Evolutionary conservation across 2,113 vertebrate genomes (phyloP), one percentile per base, ranked within the genome.

Genomic region (Clarias batrachus): DNA sequence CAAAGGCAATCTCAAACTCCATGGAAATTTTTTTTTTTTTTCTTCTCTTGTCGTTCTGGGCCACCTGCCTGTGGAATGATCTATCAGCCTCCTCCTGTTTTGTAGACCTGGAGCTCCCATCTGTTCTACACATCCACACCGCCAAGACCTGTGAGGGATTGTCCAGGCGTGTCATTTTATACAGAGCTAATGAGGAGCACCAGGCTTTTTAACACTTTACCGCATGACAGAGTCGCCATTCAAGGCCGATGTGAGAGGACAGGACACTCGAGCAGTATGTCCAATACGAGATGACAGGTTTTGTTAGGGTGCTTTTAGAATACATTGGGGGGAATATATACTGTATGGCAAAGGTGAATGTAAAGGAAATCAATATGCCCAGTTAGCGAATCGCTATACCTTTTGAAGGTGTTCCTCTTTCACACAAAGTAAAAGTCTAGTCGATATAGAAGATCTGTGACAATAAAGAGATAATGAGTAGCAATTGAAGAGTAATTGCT

Each of bases 81-180:
- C 85, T 88, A 92, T 94, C 92, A 93, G 88, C 85, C 85, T 81
- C 56, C 66, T 91, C 85, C 91, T 87, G 92, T 93, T 93, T 92
- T 57, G 0, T 23, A 86, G 88, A 89, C 92, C 92, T 73, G 90
- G 86, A 89, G 91, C 89, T 92, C 83, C 90, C 91, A 92, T 92
- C 92, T 93, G 92, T 87, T 57, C 13, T 81, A 74, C 30, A 77
- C 19, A 86, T 87, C 59, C 68, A 90, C 82, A 82, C 74, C 84
- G 81, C 37, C 77, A 79, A 84, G 65, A 71, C 83, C 81, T 62
- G n/a, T 25, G 23, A 27, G 57, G 30, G 88, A 25, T 23, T 62
- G 27, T 86, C 59, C 48, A 86, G 74, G 71, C 65, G 1, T 85
- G 83, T 78, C 86, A 81, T 85, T 82, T 87, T 84, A 73, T 52